These are phyloP conservation scores for Lasius fuliginosus DNA, from an alignment of 2,888 invertebrate species.

Conservation along the genomic window DNA sequence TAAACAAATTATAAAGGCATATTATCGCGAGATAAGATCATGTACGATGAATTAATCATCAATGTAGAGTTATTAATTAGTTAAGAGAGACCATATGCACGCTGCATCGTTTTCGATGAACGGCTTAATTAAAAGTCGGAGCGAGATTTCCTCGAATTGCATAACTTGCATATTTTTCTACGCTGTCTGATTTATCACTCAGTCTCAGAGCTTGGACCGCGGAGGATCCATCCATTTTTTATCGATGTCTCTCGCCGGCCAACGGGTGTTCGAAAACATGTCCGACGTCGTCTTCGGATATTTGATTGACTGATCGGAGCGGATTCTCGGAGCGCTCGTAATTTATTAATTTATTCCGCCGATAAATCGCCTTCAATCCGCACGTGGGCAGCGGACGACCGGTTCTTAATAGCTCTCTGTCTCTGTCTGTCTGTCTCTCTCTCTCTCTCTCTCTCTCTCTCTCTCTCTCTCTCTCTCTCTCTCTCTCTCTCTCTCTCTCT, in stretches of 20 bases:
- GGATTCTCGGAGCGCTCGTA: constrained; percentile 59
- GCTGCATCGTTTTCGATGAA: neutral
- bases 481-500: constrained; percentile 39
- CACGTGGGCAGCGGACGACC: constrained; percentile 73
- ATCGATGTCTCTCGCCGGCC: constrained; percentile 11
- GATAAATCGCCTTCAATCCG: constrained; percentile 77
- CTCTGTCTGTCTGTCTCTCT: constrained; percentile 39
- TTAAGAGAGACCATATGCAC: too few relatives aligned
- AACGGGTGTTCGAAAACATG: constrained; percentile 43
- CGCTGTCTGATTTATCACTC: constrained; percentile 27
- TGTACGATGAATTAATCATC: neutral
- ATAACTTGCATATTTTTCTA: constrained; percentile 3
- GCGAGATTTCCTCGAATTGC: neutral
- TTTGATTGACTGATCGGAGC: constrained; percentile 65
- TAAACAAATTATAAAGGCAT: neutral
- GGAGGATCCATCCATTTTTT: constrained; percentile 31
- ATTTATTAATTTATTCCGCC: constrained; percentile 79
- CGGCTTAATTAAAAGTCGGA: constrained; percentile 27
- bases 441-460: constrained; percentile 35
- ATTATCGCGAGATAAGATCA: constrained; percentile 31
- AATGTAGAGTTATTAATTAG: neutral
- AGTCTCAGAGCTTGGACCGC: neutral
- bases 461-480: constrained; percentile 40
- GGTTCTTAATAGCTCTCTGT: constrained; percentile 49
- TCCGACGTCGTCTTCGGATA: constrained; percentile 27